Evolutionary conservation across 64 coral and sea anemone genomes (phyloP).

Genomic region (Hydrozoanthus tunicans): DNA sequence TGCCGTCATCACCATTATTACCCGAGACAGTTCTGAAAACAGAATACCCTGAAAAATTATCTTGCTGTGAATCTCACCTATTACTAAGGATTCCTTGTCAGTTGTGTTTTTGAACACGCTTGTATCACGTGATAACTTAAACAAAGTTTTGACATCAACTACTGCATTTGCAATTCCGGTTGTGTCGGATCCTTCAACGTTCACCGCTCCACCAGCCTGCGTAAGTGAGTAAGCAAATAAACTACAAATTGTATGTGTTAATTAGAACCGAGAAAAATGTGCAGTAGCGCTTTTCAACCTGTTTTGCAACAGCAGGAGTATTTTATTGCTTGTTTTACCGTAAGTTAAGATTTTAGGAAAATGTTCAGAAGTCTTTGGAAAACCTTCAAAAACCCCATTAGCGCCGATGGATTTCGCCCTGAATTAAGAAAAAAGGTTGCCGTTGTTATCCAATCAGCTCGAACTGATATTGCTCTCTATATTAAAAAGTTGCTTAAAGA

Average conservation of each 20-base stretch:
- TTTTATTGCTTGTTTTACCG: too few relatives aligned
- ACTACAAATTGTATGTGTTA: not conserved
- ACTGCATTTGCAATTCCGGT: conserved; percentile 28
- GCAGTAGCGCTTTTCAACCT: too few relatives aligned
- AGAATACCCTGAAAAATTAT: too few relatives aligned
- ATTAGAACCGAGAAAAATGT: not conserved
- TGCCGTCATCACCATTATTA: too few relatives aligned
- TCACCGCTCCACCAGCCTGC: conserved; percentile 6
- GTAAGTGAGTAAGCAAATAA: not conserved
- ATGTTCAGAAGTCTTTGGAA: too few relatives aligned
- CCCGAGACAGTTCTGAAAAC: too few relatives aligned
- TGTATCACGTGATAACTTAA: conserved; percentile 44
- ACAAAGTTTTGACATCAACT: conserved; percentile 34
- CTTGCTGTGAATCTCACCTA: not conserved
- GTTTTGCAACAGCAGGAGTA: too few relatives aligned
- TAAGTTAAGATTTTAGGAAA: too few relatives aligned
- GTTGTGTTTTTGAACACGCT: conserved; percentile 37
- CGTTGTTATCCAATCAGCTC: too few relatives aligned
- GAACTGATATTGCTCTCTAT: too few relatives aligned
- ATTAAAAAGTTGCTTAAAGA: too few relatives aligned
- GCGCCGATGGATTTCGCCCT: not conserved
- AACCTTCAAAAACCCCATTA: not conserved
- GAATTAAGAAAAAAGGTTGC: not conserved
- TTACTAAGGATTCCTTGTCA: not conserved
- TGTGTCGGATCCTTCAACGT: conserved; percentile 7